Evolutionary conservation across 2,797 vertebrate species (phyloP), one percentile per base, ranked within the genome.

Genomic region (Hylomyscus alleni): DNA sequence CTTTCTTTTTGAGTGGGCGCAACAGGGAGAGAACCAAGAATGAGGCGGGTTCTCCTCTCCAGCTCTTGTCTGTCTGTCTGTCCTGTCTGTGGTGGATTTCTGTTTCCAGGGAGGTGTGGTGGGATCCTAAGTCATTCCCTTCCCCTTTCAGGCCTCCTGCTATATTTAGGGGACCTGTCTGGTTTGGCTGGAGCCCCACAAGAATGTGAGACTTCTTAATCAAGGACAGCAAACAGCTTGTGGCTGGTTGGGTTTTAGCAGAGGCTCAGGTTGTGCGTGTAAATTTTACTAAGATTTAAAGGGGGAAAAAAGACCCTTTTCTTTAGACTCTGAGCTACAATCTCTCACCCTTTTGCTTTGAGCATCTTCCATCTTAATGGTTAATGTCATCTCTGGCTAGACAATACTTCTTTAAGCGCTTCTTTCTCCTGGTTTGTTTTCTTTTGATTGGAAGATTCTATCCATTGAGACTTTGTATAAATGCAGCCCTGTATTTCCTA

Each of bases 71-170:
- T 9, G 56, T 94, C 77, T 20, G 92, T 96, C 94, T 80, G 92
- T 95, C 94, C 22, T 94, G 86, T 96, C 93, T 96, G 96, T 98
- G 97, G 93, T 97, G 97, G 96, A 89, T 96, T 97, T 97, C 89
- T 95, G 93, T 97, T 97, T 97, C 96, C 54, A 89, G 90, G 94
- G 96, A 96, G 95, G 89, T 90, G 86, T 92, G 90, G 72, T 17
- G n/a, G 83, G 91, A 83, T 95, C 81, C 1, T 86, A 88, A 96
- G 97, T 97, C 96, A 96, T 97, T 96, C 90, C 88, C 94, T 86
- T 97, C 82, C 85, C 93, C 56, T 97, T 92, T 67, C 86, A 97
- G 92, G 92, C 92, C 96, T 97, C 97, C 95, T 96, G 91, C 96
- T 97, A 22, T 96, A 96, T 93, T 87, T 91, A 93, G 84, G 89